Base-by-base conservation (phyloP, 2,113 vertebrate genomes). In the Solea senegalensis region DNA sequence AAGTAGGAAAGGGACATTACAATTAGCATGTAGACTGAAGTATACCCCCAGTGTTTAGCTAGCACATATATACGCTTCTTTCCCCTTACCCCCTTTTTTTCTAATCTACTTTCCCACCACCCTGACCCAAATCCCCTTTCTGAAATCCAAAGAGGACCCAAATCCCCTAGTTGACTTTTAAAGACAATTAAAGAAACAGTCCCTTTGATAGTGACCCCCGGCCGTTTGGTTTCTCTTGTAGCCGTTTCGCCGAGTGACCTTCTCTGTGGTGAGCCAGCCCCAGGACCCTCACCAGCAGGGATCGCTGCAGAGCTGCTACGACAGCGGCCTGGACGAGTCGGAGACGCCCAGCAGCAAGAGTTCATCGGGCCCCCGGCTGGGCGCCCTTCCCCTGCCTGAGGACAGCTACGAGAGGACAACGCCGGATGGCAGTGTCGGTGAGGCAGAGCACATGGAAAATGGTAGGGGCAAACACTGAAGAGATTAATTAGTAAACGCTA, bases 391-490 rank as follows among this genome's bases (percentile, higher is more conserved):
- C 95, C 97, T 99, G 89, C 97, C 97, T 73, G 98, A 98, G 95
- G 98, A 99, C 96, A 98, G 96, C 97, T 99, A 99, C 94, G 98
- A 99, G 94, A 97, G 98, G 97, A 99, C 97, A 93, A 99, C 98
- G 95, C 98, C 97, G 94, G 98, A 99, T 97, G 97, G 97, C 96
- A 99, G 98, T 98, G 97, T 99, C 96, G 98, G 98, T 98, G 98
- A 99, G 97, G 97, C 97, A 98, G 98, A 99, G 95, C 98, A 99
- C 97, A 96, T 99, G 97, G 98, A 99, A 97, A 99, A 99, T 99
- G 98, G 98, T 99, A 99, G 97, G 98, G 98, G 95, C 96, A 97
- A 98, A 97, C 96, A 97, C 91, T 87, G 71, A 89, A 90, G 76
- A 91, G 84, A 74, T 85, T 82, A 57, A 90, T 82, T 57, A 89